A percentile compares a stretch with the other conserved stretches of the same genome.
phyloP scores from a whole-genome alignment of 2,888 invertebrate species.

The Limnephilus marmoratus region DNA sequence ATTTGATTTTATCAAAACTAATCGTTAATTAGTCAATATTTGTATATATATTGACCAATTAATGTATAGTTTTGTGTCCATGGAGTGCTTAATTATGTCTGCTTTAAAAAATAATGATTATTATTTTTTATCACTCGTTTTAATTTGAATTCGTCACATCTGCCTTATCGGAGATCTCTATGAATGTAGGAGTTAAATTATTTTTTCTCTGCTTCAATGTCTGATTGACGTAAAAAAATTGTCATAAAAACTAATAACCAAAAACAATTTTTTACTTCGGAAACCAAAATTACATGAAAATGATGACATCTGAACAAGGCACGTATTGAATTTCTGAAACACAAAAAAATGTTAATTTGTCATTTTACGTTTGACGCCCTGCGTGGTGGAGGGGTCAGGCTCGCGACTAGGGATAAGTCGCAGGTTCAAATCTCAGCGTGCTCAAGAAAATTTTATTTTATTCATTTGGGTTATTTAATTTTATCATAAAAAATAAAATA shows the following conservation, averaged over 20 bases:
- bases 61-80: neutral
- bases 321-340: too few relatives aligned
- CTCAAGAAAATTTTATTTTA: too few relatives aligned
- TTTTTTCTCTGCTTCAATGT: neutral
- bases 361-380: too few relatives aligned
- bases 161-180: neutral
- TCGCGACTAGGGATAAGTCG: too few relatives aligned
- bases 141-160: neutral
- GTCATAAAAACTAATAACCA: neutral
- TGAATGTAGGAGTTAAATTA: neutral
- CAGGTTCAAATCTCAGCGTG: too few relatives aligned
- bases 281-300: neutral
- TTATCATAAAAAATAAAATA: too few relatives aligned
- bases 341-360: too few relatives aligned
- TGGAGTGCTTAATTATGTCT: neutral
- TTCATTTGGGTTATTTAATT: too few relatives aligned
- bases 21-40: neutral
- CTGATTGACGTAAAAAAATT: neutral
- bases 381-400: too few relatives aligned
- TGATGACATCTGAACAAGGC: too few relatives aligned
- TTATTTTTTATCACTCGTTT: neutral
- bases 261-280: neutral
- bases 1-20: neutral
- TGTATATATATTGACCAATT: neutral
- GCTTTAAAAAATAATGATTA: neutral